Base-by-base conservation (phyloP, 2,797 vertebrate species). In the Dallia pectoralis region DNA sequence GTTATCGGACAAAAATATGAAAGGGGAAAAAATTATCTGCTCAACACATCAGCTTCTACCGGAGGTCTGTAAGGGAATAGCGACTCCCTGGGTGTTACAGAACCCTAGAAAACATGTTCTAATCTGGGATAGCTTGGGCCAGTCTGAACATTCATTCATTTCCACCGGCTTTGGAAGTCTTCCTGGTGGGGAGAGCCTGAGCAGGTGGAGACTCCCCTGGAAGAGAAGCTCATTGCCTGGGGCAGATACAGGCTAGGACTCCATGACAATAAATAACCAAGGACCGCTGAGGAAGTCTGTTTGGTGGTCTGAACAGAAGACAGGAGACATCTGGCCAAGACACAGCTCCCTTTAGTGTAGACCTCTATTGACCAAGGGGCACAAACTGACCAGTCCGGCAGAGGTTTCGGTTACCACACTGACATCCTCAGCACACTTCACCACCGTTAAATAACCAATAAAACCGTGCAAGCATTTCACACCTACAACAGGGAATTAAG, bases 231-330 rank as follows among this genome's bases (percentile, higher is more conserved):
- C 48, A 22, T 77, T 81, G 87, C 90, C 87, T 76, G 82, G 71
- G 87, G 89, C 87, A 80, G 82, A 84, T 87, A 88, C 82, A 81
- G 87, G 84, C 87, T 83, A 73, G 83, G 83, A 82, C 81, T 76
- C 88, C 88, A 84, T 76, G 63, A 87, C 84, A 88, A 88, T 91
- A 88, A 91, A 91, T 89, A 91, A 92, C 85, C 70, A 82, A 88
- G 86, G 76, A 90, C 86, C 74, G 69, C 77, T 82, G 79, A 87
- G 87, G 85, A 86, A 85, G 88, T 87, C 85, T 74, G 85, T 87
- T 84, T 85, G 89, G 89, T 91, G 87, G 89, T 90, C 90, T 19
- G 67, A 56, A 56, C 2, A 22, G n/a, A n/a, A n/a, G n/a, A n/a
- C n/a, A n/a, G n/a, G n/a, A n/a, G n/a, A n/a, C n/a, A n/a, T n/a